Conservation (phyloP, 1,140 invertebrate genomes). For the Cotesia glomerata region DNA sequence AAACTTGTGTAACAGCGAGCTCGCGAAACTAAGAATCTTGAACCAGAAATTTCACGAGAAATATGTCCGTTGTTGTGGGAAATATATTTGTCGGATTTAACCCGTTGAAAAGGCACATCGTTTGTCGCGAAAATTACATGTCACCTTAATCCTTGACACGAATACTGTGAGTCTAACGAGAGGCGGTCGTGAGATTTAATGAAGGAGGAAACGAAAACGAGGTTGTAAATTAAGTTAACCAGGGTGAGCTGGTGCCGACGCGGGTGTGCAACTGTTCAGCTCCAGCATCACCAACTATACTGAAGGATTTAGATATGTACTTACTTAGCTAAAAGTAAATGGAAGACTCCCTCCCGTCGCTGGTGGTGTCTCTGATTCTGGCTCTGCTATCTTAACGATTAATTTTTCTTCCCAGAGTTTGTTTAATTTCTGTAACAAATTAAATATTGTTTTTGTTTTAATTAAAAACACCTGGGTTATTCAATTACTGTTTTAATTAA, state of each 20-base stretch:
- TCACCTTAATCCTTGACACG: conserved; percentile 35
- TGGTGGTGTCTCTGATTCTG: neutral
- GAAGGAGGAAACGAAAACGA: conserved; percentile 33
- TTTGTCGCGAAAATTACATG: conserved; percentile 28
- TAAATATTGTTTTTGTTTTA: too few relatives aligned
- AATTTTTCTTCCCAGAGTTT: too few relatives aligned
- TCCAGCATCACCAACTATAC: too few relatives aligned
- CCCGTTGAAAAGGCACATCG: neutral
- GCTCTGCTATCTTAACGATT: too few relatives aligned
- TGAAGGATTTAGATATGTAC: conserved; percentile 2
- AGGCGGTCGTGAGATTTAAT: conserved; percentile 27
- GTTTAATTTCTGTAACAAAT: too few relatives aligned
- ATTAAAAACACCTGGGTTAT: too few relatives aligned
- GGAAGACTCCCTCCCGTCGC: neutral
- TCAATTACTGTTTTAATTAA: too few relatives aligned
- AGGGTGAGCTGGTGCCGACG: conserved; percentile 18
- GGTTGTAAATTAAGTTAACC: conserved; percentile 31
- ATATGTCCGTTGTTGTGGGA: too few relatives aligned
- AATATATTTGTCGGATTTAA: neutral
- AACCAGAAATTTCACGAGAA: too few relatives aligned
- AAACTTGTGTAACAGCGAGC: too few relatives aligned
- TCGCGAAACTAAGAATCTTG: too few relatives aligned
- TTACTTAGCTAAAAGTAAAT: neutral
- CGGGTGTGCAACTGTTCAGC: neutral
- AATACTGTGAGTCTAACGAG: conserved; percentile 29